Conservation (phyloP, 2,888 invertebrate species). For the Chloromyia formosa region DNA sequence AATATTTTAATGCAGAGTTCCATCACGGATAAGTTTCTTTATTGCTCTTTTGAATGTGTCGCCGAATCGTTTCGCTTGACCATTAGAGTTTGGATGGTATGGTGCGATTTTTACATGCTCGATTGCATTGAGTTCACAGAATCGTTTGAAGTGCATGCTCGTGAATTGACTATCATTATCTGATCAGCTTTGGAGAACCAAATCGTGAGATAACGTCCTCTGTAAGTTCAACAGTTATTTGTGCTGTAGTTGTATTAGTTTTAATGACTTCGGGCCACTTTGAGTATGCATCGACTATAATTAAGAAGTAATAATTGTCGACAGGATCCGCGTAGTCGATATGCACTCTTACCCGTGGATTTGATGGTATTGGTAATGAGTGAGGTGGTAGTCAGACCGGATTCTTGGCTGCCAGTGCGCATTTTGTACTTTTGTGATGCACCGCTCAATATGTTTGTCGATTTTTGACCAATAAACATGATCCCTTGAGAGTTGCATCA, state of each 20-base stretch:
- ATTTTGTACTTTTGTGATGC: too few relatives aligned
- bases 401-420: too few relatives aligned
- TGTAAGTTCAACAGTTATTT: conserved; percentile 48
- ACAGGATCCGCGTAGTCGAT: background rate
- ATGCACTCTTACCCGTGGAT: background rate
- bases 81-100: conserved; percentile 50
- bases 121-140: conserved; percentile 38
- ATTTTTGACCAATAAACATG: too few relatives aligned
- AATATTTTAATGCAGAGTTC: too few relatives aligned
- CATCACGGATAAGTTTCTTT: background rate
- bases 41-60: conserved; percentile 49
- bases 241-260: conserved; percentile 50
- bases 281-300: conserved; percentile 55
- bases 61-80: conserved; percentile 52
- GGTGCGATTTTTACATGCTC: conserved; percentile 39
- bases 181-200: conserved; percentile 46
- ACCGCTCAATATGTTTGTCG: too few relatives aligned
- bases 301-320: background rate
- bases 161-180: conserved; percentile 48
- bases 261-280: conserved; percentile 61
- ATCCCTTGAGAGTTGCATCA: too few relatives aligned
- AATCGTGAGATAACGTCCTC: conserved; percentile 50
- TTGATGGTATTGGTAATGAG: background rate
- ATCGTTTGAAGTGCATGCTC: conserved; percentile 43
- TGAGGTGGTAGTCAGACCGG: too few relatives aligned